These are phyloP conservation scores for Lamproptera curius DNA, from an alignment of 2,888 invertebrate species.

Conservation along the genomic window DNA sequence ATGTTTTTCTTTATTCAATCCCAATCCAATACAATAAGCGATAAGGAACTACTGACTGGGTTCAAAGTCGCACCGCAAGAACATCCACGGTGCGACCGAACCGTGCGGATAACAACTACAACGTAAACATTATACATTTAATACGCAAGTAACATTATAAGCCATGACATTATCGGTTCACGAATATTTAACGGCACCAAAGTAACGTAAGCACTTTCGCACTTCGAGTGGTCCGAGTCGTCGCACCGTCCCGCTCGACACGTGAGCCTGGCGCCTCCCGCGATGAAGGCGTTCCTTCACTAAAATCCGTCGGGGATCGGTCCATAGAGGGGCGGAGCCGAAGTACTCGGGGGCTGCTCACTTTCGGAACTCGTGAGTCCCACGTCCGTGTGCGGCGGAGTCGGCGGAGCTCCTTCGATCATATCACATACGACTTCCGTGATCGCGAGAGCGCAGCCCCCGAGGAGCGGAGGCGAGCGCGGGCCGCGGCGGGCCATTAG, in stretches of 20 bases:
- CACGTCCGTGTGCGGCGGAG: neutral
- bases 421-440: neutral
- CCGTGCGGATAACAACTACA: slow-evolving; percentile 6
- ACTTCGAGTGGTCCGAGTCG: neutral
- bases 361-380: neutral
- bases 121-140: slow-evolving; percentile 18
- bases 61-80: slow-evolving; percentile 3
- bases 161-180: slow-evolving; percentile 9
- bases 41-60: slow-evolving; percentile 16
- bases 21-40: slow-evolving; percentile 20
- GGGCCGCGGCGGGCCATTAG: slow-evolving; percentile 21
- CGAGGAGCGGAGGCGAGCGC: slow-evolving; percentile 9
- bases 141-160: slow-evolving; percentile 18
- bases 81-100: slow-evolving; percentile 1
- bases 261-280: too few relatives aligned
- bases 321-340: neutral
- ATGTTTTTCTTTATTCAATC: slow-evolving; percentile 17
- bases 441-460: neutral
- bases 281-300: too few relatives aligned
- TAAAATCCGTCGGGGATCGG: too few relatives aligned
- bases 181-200: slow-evolving; percentile 13
- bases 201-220: slow-evolving; percentile 17
- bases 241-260: neutral
- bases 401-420: slow-evolving; percentile 1
- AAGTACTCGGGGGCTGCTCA: neutral